Base-by-base conservation (phyloP, 2,113 vertebrate genomes). In the Gobiocypris rarus region DNA sequence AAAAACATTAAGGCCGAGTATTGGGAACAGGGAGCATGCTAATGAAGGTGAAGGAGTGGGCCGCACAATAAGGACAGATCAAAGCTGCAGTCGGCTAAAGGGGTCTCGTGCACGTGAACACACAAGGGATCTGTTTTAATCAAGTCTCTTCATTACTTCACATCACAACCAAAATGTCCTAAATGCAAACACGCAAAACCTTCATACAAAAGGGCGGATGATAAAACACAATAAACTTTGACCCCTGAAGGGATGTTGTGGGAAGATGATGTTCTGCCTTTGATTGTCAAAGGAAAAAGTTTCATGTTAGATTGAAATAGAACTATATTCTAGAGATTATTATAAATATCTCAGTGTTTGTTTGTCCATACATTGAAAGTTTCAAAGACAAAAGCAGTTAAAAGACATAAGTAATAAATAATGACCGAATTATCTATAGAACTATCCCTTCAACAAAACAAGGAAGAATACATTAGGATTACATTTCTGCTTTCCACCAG, bases 1-100 rank as follows among this genome's bases (percentile, higher is more conserved):
- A 28, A 78, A 78, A 61, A 58, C 76, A 71, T 84, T 84, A 73
- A 56, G 52, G 41, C 67, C 0, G 52, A 45, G 24, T 52, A 83
- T 80, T 54, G 73, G 48, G 61, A 54, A 81, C 9, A 67, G n/a
- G 69, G 69, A 28, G 48, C 69, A 56, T 75, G 24, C 54, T 81
- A 84, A 84, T 84, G 80, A 86, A 84, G 69, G 48, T 81, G 78
- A 61, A 69, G 56, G 31, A 75, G 3, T 31, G 43, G 28, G 69
- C n/a, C 54, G 24, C 54, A 80, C 77, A 80, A 65, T 80, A 79
- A 63, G n/a, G n/a, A 81, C 31, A 65, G 69, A 81, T 81, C 69
- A 81, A 74, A 75, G 69, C 45, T 24, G 50, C 14, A 8, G 8
- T 8, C 26, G 50, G 31, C 75, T 67, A 31, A 83, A 58, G 75